Base-by-base conservation (phyloP, 2,797 vertebrate species). In the Hybognathus amarus region DNA sequence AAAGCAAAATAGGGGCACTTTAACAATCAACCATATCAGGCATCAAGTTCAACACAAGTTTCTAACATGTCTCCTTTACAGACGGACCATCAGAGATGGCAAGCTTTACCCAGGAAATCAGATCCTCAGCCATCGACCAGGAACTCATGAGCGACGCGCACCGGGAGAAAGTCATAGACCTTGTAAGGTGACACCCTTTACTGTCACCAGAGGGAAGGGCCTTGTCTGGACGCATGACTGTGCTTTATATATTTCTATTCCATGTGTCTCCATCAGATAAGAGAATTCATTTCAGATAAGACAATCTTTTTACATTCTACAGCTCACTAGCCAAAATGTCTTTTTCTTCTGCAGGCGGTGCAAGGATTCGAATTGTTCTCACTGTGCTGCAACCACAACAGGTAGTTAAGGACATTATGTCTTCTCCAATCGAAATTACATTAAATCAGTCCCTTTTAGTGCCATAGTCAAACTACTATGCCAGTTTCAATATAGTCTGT, bases 121-220 rank as follows among this genome's bases (percentile, higher is more conserved):
- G 94, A 98, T 98, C 94, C 95, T 99, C n/a, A 93, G 96, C 96
- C 93, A 98, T 99, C 94, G 97, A 98, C 88, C 92, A 97, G 88
- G 97, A 99, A 93, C 95, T 96, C 20, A 96, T 98, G 96, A 98
- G 97, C 93, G 97, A 97, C 94, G 96, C 94, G 88, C 94, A 97
- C 91, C 95, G 97, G 90, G 97, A 98, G 95, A 98, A 96, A 96
- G 96, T 98, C 96, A 98, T 98, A 94, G 97, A 99, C 94, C 97
- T 99, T 91, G 94, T 98, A 96, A 98, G 97, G 97, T 99, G 97
- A 97, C 93, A 95, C 95, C 94, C 93, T 95, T 95, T 95, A 95
- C 92, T 95, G 92, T 95, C 94, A 94, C 94, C 90, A 92, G 92
- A 91, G 91, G 87, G 90, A 92, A 90, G 63, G 80, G 85, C 66